phyloP scores from a whole-genome alignment of 2,888 invertebrate species.

The Cataglyphis rosenhaueri region DNA sequence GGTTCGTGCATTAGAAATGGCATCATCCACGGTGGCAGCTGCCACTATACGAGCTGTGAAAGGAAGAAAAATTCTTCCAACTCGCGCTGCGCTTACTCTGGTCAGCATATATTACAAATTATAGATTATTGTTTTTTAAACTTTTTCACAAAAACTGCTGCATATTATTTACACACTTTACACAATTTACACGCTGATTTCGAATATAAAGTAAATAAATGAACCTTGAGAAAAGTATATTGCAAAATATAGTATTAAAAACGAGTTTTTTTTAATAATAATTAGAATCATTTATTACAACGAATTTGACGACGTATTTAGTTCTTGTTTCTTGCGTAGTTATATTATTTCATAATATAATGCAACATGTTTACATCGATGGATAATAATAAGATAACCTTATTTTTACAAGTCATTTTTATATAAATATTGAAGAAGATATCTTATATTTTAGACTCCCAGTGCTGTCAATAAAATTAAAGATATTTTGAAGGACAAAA shows the following conservation, averaged over 20 bases:
- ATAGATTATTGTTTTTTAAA: neutral
- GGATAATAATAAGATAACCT: neutral
- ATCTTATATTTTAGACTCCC: slow-evolving; percentile 88
- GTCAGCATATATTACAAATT: slow-evolving; percentile 80
- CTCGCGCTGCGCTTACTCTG: slow-evolving; percentile 93
- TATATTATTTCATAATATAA: slow-evolving; percentile 23
- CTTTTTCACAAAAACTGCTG: neutral
- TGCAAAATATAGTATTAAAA: neutral
- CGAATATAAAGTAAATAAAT: neutral
- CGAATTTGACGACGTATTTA: neutral
- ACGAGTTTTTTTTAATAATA: neutral
- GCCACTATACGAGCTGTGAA: slow-evolving; percentile 96
- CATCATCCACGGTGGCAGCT: slow-evolving; percentile 92
- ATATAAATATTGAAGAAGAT: slow-evolving; percentile 2
- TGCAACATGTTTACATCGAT: neutral
- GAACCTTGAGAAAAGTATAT: neutral
- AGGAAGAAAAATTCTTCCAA: slow-evolving; percentile 92
- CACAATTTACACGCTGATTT: neutral
- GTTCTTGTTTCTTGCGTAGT: neutral
- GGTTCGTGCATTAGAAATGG: slow-evolving; percentile 86
- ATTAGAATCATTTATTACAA: neutral
- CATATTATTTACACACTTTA: neutral
- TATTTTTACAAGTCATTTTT: slow-evolving; percentile 5
- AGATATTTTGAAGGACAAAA: slow-evolving; percentile 91
- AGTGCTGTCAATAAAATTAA: slow-evolving; percentile 94